These are phyloP conservation scores for Lindbergichthys nudifrons DNA, from an alignment of 2,797 vertebrate genomes.

Conservation along the genomic window DNA sequence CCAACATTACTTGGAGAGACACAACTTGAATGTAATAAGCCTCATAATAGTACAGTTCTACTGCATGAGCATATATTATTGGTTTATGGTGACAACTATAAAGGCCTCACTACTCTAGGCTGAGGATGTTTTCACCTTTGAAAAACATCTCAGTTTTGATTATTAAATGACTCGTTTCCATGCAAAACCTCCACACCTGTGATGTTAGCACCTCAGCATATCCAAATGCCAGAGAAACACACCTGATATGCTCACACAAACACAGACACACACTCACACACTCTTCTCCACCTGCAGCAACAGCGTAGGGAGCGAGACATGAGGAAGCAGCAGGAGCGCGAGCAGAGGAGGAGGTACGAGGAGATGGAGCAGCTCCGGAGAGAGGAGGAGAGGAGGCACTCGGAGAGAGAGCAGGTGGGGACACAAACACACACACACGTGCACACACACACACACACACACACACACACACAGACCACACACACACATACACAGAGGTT, in stretches of 20 bases:
- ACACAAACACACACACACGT: conserved; percentile 1
- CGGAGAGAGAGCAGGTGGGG: conserved; percentile 94
- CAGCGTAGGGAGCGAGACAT: conserved; percentile 95
- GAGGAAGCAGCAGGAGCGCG: conserved; percentile 97
- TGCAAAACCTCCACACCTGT: conserved; percentile 35
- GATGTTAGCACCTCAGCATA: conserved; percentile 26
- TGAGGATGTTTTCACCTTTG: conserved; percentile 7
- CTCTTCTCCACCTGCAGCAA: conserved; percentile 83
- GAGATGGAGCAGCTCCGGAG: conserved; percentile 95
- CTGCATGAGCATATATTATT: no score
- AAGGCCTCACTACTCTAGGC: no score
- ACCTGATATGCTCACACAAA: conserved; percentile 11
- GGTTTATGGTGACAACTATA: no score
- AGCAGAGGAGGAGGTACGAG: conserved; percentile 92
- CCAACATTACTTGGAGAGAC: no score
- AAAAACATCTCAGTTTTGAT: conserved; percentile 16
- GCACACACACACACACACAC: no score
- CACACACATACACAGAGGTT: no score
- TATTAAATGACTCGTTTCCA: not conserved
- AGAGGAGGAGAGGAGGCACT: conserved; percentile 95
- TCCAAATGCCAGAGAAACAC: conserved; percentile 24
- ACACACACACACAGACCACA: no score
- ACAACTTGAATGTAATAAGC: no score
- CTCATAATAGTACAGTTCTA: no score
- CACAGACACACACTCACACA: conserved; percentile 7